Percentiles rank a stretch among this genome's conserved stretches.
Conservation (phyloP, 2,797 vertebrate species). For the Hydrolagus colliei region DNA sequence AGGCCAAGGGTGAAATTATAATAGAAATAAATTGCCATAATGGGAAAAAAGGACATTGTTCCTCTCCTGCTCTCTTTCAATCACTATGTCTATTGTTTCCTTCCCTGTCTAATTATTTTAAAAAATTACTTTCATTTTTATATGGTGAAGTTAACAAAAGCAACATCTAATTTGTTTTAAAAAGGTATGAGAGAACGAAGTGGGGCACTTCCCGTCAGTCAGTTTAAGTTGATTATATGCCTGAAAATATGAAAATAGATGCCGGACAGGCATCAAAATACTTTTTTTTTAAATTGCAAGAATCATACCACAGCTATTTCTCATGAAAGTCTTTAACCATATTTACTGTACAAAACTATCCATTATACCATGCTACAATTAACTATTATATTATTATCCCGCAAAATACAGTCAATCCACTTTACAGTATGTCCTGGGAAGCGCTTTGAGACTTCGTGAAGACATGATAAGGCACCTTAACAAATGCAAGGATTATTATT, state of each 20-base stretch:
- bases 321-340: too few relatives aligned
- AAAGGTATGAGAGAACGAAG: background rate
- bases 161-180: background rate
- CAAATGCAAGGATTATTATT: too few relatives aligned
- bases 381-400: too few relatives aligned
- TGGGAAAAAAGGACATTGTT: conserved; percentile 34
- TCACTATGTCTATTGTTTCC: conserved; percentile 33
- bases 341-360: too few relatives aligned
- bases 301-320: background rate
- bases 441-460: too few relatives aligned
- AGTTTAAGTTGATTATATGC: background rate
- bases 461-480: too few relatives aligned
- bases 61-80: conserved; percentile 24
- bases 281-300: background rate
- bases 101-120: background rate
- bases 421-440: too few relatives aligned
- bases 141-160: background rate
- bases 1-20: conserved; percentile 36
- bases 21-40: conserved; percentile 31
- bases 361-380: too few relatives aligned
- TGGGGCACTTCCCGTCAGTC: background rate
- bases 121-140: background rate
- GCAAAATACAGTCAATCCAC: too few relatives aligned
- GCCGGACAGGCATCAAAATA: background rate
- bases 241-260: background rate